Base-by-base conservation (phyloP, 2,113 vertebrate species). In the Kryptolebias marmoratus region DNA sequence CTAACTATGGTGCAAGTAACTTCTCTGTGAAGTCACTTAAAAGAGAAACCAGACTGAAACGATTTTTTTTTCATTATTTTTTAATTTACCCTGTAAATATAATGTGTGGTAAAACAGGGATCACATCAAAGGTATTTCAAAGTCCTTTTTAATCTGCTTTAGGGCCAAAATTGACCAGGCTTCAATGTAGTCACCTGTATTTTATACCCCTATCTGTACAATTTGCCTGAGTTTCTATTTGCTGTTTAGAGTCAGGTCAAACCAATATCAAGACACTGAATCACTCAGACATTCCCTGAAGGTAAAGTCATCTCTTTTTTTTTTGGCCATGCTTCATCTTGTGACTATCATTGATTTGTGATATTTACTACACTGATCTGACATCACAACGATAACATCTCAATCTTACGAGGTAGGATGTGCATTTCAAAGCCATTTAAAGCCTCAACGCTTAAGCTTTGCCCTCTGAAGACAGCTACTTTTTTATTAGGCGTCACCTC, bases 401-500 rank as follows among this genome's bases (percentile, higher is more conserved):
- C 57, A 52, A 71, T 87, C 63, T 64, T 42, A 57, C 57, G 70
- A 50, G 56, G 66, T 39, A 75, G 67, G 77, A 78, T 70, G 65
- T 72, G 79, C 2, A 16, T 49, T 49, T 15, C 14, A 22, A 22
- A 22, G 22, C 22, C 22, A 22, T 22, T 22, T 22, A 22, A 22
- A 22, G 22, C 22, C 22, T 22, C 22, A 22, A 22, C 22, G 22
- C 22, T 22, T 22, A 22, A 22, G 22, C 22, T 22, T 22, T 22
- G 22, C 22, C 22, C 80, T 85, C 85, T 90, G 80, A 81, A 88
- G 85, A 88, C 87, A 84, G 87, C 85, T 87, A 79, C 77, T 84
- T 81, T 80, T 90, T 87, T 83, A 89, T 92, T 22, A 89, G 79
- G 78, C 83, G 76, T 81, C 69, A 80, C 84, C 84, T 86, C 78